phyloP scores from a whole-genome alignment of 2,797 vertebrate genomes.

The Rhinatrema bivittatum region DNA sequence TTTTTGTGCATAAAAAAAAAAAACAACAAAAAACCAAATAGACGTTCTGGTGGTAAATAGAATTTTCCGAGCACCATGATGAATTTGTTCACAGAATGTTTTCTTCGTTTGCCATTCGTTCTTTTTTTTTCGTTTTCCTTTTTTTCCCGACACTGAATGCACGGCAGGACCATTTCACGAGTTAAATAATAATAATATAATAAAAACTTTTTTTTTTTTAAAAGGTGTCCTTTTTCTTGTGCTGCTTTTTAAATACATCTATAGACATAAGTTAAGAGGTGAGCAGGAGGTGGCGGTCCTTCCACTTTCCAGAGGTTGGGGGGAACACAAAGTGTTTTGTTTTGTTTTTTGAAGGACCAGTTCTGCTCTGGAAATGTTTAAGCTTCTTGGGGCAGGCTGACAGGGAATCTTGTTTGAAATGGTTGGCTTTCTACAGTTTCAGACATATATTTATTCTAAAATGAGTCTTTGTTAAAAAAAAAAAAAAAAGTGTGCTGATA shows the following conservation, averaged over 20 bases:
- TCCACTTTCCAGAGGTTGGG: too few species aligned
- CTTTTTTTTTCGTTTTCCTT: neutral
- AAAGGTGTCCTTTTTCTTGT: too few species aligned
- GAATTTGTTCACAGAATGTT: constrained; percentile 11
- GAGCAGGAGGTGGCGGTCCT: constrained; percentile 6
- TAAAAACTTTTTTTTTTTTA: constrained; percentile 19
- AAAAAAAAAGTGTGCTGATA: too few species aligned
- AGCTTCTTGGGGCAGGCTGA: too few species aligned
- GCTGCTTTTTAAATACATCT: constrained; percentile 18
- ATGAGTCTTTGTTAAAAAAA: too few species aligned
- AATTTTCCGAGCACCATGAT: constrained; percentile 16
- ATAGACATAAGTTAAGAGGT: constrained; percentile 22
- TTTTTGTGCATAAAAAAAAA: constrained; percentile 7
- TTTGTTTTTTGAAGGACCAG: too few species aligned
- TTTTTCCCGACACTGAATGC: neutral
- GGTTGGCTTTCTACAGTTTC: too few species aligned
- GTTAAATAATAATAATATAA: constrained; percentile 7
- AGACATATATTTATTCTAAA: too few species aligned
- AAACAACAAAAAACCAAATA: too few species aligned
- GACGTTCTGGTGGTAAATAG: neutral
- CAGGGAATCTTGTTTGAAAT: too few species aligned
- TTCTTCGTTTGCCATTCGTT: neutral
- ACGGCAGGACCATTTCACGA: constrained; percentile 3
- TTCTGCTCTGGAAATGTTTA: too few species aligned
- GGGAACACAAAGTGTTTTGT: too few species aligned